Evolutionary conservation across 2,888 invertebrate species (phyloP), one percentile per base, ranked within the genome.

Genomic region (Cosmopolites sordidus): DNA sequence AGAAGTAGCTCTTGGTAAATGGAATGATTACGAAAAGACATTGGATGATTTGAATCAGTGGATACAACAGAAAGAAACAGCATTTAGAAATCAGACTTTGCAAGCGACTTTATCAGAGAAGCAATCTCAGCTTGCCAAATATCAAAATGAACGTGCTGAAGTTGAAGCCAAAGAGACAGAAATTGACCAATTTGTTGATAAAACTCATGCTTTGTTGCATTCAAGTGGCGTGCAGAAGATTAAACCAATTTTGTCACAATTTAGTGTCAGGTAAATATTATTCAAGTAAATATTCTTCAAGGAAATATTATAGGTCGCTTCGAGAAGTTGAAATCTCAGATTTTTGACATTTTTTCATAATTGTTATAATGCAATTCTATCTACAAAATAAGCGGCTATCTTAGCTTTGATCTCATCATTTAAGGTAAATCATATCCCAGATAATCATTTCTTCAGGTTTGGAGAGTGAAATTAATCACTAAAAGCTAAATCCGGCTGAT

Each of bases 181-280:
- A 68, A 84, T 96, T 38, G 95, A 95, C 71, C 80, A 83, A 9
- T 94, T 95, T 68, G 84, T 92, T 16, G 95, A 96, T 71, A 86
- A 84, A 65, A 89, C 92, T n/a, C 92, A 95, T 69, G 83, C 84
- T 9, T 76, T 97, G 48, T 79, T 93, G 1, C 90, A 92, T 69
- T 78, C 84, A 18, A 92, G 92, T 65, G 88, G 88, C 0, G 89
- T 89, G 0, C 91, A 92, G 63, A 83, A 90, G 48, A 81, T 95
- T 14, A 91, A 92, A 67, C 89, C 90, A 4, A 76, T 92, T 47
- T 87, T 93, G 15, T 86, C 91, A 0, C 94, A 95, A 77, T 84
- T 94, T n/a, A 90, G 88, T 61, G 89, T 87, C 16, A 53, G 92
- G 45, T 92, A 92, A 8, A 14, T n/a, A n/a, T n/a, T n/a, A n/a